These are phyloP conservation scores for Pollicipes pollicipes DNA, from an alignment of 1,140 invertebrate genomes.

Conservation along the genomic window DNA sequence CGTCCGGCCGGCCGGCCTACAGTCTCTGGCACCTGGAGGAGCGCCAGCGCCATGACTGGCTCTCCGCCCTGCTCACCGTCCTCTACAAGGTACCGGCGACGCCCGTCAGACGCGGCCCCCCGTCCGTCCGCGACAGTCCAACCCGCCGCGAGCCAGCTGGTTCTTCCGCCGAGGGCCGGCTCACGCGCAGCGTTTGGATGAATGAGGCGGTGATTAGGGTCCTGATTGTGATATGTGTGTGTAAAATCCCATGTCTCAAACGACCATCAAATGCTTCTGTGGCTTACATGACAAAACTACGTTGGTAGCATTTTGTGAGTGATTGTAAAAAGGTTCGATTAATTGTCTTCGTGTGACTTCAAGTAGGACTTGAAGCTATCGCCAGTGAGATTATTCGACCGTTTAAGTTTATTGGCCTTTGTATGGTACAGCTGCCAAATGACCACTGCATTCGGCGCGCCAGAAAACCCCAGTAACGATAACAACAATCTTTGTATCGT, in stretches of 20 bases:
- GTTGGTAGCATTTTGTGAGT: too few species aligned
- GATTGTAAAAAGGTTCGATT: too few species aligned
- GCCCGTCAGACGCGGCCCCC: not conserved
- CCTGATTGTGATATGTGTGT: not conserved
- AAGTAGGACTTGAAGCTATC: too few species aligned
- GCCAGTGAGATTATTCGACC: too few species aligned
- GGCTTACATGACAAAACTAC: too few species aligned
- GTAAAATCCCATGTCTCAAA: not conserved
- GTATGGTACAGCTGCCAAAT: too few species aligned
- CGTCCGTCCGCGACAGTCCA: not conserved
- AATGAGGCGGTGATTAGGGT: too few species aligned
- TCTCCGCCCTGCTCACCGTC: slow-evolving; percentile 77
- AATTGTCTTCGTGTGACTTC: too few species aligned
- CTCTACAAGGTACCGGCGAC: slow-evolving; percentile 73
- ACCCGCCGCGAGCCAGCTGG: not conserved
- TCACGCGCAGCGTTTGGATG: not conserved
- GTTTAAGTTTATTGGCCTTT: too few species aligned
- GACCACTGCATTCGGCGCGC: too few species aligned
- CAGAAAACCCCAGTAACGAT: too few species aligned
- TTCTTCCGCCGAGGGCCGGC: not conserved
- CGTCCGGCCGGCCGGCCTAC: slow-evolving; percentile 25
- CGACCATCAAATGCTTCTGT: not conserved
- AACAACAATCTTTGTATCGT: too few species aligned
- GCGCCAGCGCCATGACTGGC: slow-evolving; percentile 70
- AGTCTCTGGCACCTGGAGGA: slow-evolving; percentile 74